Base-by-base conservation (phyloP, 2,113 vertebrate genomes). In the Aegypius monachus region DNA sequence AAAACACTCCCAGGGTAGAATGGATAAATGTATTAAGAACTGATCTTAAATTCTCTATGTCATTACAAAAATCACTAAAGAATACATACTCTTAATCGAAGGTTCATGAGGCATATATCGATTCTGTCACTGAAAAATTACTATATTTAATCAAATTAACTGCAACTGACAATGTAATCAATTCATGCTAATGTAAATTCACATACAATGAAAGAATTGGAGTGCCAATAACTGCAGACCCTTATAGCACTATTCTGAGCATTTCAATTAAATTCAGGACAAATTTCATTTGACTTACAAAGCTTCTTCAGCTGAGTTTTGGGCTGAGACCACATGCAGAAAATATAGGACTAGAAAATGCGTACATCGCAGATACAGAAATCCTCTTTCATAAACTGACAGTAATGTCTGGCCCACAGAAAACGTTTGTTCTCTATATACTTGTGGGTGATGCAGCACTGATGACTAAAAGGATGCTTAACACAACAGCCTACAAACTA, bases 161-260 rank as follows among this genome's bases (percentile, higher is more conserved):
- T 3, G 34, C 48, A 45, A 13, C 62, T 34, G 62, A 45, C 17
- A 3, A 43, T 10, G 52, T 11, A 45, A 81, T 17, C 38, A 4
- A 43, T 3, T 16, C 1, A 45, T 5, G n/a, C 31, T 36, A 22
- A 61, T 2, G 36, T 26, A 27, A 90, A 70, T 23, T 31, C 43
- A 1, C 0, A 5, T 3, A 20, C 21, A 10, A 2, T 0, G 29
- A 7, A 72, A 48, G 53, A 82, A 77, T 0, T 2, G 21, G 21
- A 83, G 67, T 50, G 4, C 40, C 58, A 40, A 3, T 7, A 73
- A 62, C 26, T 43, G 32, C 20, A 8, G 43, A 42, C 11, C 58
- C 65, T 31, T 10, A 2, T 0, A 31, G n/a, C 36, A 62, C 18
- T 16, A 3, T 0, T 10, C 11, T 4, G 29, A 87, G 14, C 1